Percentiles rank a stretch among this genome's conserved stretches.
Evolutionary conservation across 1,140 invertebrate species (phyloP).

Genomic region (Drosophila bocki): DNA sequence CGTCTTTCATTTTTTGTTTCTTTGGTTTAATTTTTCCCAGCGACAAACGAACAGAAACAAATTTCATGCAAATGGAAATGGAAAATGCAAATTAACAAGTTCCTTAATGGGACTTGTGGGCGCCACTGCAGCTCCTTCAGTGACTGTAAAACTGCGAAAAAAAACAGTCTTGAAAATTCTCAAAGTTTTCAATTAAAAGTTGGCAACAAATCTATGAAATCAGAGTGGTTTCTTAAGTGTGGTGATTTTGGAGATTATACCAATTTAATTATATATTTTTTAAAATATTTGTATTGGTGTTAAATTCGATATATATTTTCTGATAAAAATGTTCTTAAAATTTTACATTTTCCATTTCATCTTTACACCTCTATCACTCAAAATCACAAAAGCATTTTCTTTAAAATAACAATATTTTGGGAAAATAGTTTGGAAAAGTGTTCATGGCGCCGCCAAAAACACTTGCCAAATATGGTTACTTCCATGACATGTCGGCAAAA

Average conservation of each 20-base stretch:
- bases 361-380: too few relatives aligned
- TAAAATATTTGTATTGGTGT: background rate
- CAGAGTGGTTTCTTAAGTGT: background rate
- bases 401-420: constrained; percentile 15
- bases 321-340: too few relatives aligned
- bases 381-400: constrained; percentile 7
- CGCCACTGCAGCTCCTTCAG: constrained; percentile 2
- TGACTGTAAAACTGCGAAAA: constrained; percentile 12
- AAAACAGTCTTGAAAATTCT: background rate
- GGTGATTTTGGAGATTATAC: background rate
- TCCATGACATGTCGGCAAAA: constrained; percentile 28
- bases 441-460: constrained; percentile 11
- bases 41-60: constrained; percentile 30
- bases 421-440: constrained; percentile 6
- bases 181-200: constrained; percentile 38
- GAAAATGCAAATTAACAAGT: constrained; percentile 65
- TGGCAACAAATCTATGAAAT: background rate
- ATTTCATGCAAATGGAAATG: constrained; percentile 55
- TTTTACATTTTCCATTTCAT: too few relatives aligned
- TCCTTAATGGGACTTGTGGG: constrained; percentile 51
- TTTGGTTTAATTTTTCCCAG: constrained; percentile 28
- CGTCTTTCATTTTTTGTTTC: constrained; percentile 29
- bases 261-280: background rate
- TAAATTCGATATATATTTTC: too few relatives aligned
- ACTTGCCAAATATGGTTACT: constrained; percentile 30